Percentiles rank a stretch among this genome's conserved stretches.
Evolutionary conservation across 1,140 invertebrate species (phyloP).

Genomic region (Phthorimaea operculella): DNA sequence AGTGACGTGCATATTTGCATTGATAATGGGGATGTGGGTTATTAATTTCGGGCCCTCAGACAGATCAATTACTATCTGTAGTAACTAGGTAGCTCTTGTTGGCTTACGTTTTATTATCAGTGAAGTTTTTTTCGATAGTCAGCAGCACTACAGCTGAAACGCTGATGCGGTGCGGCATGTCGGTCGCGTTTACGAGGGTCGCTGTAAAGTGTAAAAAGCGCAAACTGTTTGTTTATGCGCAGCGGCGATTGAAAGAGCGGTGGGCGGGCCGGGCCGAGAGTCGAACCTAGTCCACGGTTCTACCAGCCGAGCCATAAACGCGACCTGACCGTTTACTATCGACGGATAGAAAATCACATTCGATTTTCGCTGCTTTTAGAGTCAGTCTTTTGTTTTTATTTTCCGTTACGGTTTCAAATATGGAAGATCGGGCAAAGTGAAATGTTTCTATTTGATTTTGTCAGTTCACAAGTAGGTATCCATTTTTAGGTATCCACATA

Average conservation of each 20-base stretch:
- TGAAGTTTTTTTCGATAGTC: background rate
- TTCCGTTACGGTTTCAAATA: background rate
- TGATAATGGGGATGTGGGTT: background rate
- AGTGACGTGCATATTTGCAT: background rate
- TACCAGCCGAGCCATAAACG: conserved; percentile 15
- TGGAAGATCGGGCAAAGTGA: background rate
- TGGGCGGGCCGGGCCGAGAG: conserved; percentile 29
- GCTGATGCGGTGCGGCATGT: conserved; percentile 49
- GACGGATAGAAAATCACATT: background rate
- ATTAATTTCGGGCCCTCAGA: no score
- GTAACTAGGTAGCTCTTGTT: no score
- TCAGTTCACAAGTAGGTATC: no score
- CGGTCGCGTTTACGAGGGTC: conserved; percentile 51
- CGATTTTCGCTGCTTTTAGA: background rate
- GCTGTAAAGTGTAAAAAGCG: conserved; percentile 56
- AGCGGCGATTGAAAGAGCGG: conserved; percentile 18
- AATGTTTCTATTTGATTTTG: background rate
- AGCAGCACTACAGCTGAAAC: conserved; percentile 20
- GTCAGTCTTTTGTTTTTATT: background rate
- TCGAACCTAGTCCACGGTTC: conserved; percentile 7
- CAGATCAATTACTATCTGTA: no score
- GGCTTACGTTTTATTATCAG: no score
- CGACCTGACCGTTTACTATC: conserved; percentile 32
- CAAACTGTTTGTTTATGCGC: conserved; percentile 58
- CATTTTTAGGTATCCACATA: no score